phyloP scores from a whole-genome alignment of 1,140 invertebrate species.

The Zaprionus ornatus region DNA sequence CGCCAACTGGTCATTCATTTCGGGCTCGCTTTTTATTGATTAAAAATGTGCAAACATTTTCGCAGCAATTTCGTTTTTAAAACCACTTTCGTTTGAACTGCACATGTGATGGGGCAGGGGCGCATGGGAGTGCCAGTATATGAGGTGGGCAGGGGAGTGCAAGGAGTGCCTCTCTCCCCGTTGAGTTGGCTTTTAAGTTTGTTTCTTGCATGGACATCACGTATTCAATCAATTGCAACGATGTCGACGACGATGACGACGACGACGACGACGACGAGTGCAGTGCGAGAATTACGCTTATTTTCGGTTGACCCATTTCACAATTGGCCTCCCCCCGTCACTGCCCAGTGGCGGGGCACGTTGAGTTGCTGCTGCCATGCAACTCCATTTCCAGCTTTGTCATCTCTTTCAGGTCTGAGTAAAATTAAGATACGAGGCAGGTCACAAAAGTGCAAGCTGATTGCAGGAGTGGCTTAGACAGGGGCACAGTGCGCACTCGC shows the following conservation, averaged over 20 bases:
- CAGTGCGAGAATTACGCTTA: constrained; percentile 58
- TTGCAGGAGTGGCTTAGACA: constrained; percentile 76
- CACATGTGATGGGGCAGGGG: constrained; percentile 25
- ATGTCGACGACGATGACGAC: constrained; percentile 38
- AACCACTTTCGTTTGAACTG: constrained; percentile 75
- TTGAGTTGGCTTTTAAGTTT: constrained; percentile 71
- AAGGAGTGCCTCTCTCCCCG: not conserved
- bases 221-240: constrained; percentile 82
- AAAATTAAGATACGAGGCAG: constrained; percentile 74
- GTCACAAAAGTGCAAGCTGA: constrained; percentile 69
- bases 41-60: constrained; percentile 82
- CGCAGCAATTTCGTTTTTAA: constrained; percentile 78
- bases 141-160: not conserved
- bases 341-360: constrained; percentile 27
- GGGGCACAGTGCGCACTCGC: constrained; percentile 28
- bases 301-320: constrained; percentile 76
- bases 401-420: constrained; percentile 52
- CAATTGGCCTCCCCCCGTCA: constrained; percentile 52
- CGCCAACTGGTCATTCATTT: constrained; percentile 56
- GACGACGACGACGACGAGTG: constrained; percentile 6
- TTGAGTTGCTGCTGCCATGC: not conserved
- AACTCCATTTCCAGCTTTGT: constrained; percentile 38
- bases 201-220: constrained; percentile 81
- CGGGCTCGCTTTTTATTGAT: constrained; percentile 65
- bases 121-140: not conserved